phyloP scores from a whole-genome alignment of 2,113 vertebrate genomes.

The Stictonetta naevosa region DNA sequence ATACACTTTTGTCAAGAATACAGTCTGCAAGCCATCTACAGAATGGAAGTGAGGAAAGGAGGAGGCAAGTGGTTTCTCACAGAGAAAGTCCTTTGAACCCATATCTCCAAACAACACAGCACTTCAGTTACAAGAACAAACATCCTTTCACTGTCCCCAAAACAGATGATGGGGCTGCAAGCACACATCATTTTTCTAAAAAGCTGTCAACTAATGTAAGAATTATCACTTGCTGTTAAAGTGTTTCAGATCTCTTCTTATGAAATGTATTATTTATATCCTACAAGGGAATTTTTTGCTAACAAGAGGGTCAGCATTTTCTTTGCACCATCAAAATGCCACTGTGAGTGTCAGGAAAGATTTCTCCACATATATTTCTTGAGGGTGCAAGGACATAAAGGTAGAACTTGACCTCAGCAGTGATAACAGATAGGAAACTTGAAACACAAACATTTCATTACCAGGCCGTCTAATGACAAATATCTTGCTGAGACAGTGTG shows the following conservation, averaged over 20 bases:
- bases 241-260: background rate
- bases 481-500: background rate
- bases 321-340: background rate
- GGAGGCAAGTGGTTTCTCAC: background rate
- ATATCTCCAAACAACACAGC: background rate
- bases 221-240: constrained; percentile 33
- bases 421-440: background rate
- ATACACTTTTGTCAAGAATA: background rate
- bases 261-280: background rate
- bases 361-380: background rate
- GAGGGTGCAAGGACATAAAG: background rate
- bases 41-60: background rate
- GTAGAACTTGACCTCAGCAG: constrained; percentile 2
- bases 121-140: background rate
- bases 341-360: background rate
- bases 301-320: background rate
- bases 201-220: background rate
- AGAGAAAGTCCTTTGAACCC: background rate
- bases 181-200: background rate
- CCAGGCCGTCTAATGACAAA: background rate
- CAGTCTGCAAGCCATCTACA: background rate
- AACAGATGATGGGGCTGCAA: background rate
- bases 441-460: background rate
- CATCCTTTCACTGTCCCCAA: background rate
- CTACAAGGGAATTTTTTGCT: background rate